A percentile compares a stretch with the other conserved stretches of the same genome.
Conservation (phyloP, 2,888 invertebrate species). For the Tolmerus cingulatus region DNA sequence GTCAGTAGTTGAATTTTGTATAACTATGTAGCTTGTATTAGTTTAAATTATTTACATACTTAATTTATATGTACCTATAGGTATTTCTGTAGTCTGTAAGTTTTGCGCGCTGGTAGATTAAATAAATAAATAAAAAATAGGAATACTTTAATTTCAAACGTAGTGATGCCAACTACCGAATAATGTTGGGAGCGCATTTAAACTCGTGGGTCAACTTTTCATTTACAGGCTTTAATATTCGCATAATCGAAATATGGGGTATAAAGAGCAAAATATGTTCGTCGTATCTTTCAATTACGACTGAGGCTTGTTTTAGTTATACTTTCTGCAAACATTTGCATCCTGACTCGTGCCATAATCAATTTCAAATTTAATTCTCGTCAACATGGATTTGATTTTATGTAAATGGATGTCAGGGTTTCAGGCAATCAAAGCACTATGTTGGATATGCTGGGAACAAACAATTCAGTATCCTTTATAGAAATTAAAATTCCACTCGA, state of each 20-base stretch:
- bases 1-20: too few species aligned
- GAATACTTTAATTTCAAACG: too few species aligned
- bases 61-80: too few species aligned
- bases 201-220: neutral
- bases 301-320: neutral
- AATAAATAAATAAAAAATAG: too few species aligned
- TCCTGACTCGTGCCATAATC: neutral
- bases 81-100: too few species aligned
- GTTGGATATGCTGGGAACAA: neutral
- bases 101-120: too few species aligned
- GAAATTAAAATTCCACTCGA: conserved; percentile 17
- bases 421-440: neutral
- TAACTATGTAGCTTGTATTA: too few species aligned
- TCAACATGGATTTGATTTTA: neutral
- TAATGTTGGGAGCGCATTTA: too few species aligned
- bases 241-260: neutral
- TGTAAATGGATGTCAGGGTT: neutral
- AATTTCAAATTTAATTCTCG: neutral
- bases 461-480: conserved; percentile 15
- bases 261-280: neutral
- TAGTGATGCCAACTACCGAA: too few species aligned
- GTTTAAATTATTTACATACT: too few species aligned
- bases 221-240: neutral
- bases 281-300: neutral
- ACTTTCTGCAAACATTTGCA: neutral